Evolutionary conservation across 2,888 invertebrate genomes (phyloP).

Genomic region (Spicauda simplicius): DNA sequence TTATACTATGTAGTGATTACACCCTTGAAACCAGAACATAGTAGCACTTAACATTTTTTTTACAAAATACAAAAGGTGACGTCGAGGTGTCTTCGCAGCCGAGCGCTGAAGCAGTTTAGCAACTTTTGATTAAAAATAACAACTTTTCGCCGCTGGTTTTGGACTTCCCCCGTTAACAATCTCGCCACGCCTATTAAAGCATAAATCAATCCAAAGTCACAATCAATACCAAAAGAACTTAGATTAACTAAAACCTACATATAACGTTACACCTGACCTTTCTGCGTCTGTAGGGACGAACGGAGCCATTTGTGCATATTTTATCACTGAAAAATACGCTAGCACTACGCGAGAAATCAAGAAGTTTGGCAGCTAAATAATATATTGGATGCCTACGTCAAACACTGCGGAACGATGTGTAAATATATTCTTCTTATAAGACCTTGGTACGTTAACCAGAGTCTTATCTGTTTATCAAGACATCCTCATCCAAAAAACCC

Average conservation of each 20-base stretch:
- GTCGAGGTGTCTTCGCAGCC: too few species aligned
- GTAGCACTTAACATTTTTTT: too few species aligned
- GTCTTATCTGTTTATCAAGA: too few species aligned
- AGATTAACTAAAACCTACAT: slow-evolving; percentile 43
- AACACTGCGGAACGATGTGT: slow-evolving; percentile 43
- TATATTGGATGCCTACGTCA: slow-evolving; percentile 43
- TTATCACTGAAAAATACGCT: slow-evolving; percentile 53
- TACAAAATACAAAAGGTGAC: too few species aligned
- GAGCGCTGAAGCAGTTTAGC: too few species aligned
- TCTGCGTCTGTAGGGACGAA: slow-evolving; percentile 45
- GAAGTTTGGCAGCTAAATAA: slow-evolving; percentile 46
- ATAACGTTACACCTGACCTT: slow-evolving; percentile 43
- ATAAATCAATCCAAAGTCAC: neutral
- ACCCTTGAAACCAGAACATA: too few species aligned
- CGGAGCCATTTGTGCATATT: slow-evolving; percentile 55
- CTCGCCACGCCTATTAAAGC: too few species aligned
- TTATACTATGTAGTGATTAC: too few species aligned
- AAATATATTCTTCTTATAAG: slow-evolving; percentile 30
- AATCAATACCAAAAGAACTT: slow-evolving; percentile 15
- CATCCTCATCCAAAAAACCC: too few species aligned
- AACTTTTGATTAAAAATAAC: too few species aligned
- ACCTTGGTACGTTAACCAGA: neutral
- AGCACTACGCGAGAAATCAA: slow-evolving; percentile 46
- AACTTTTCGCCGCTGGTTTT: too few species aligned
- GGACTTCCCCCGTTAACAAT: neutral